phyloP scores from a whole-genome alignment of 2,888 invertebrate species.

The Graphium colonna region DNA sequence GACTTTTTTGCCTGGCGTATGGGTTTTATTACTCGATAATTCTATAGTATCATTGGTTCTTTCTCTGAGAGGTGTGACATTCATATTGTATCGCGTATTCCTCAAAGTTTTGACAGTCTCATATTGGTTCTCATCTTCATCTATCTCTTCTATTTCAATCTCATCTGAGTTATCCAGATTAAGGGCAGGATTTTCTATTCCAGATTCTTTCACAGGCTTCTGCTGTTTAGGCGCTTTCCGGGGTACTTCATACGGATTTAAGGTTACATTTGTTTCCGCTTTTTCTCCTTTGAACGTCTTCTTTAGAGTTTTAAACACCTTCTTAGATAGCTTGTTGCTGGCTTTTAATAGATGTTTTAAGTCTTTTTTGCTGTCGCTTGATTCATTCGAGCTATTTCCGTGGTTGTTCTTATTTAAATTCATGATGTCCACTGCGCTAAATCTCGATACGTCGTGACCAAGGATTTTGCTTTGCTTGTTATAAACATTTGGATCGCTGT shows the following conservation, averaged over 20 bases:
- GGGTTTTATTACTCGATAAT: conserved; percentile 49
- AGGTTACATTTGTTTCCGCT: conserved; percentile 44
- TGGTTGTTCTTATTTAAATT: conserved; percentile 58
- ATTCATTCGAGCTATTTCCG: conserved; percentile 54
- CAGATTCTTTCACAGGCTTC: conserved; percentile 46
- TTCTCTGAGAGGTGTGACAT: conserved; percentile 64
- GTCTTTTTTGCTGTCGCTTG: conserved; percentile 59
- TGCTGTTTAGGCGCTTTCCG: conserved; percentile 58
- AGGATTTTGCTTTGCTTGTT: conserved; percentile 75
- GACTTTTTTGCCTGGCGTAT: conserved; percentile 68
- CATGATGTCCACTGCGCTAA: conserved; percentile 65
- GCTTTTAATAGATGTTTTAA: conserved; percentile 58
- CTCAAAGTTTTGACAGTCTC: conserved; percentile 67
- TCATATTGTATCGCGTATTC: conserved; percentile 66
- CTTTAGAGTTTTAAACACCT: conserved; percentile 66
- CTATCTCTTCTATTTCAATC: conserved; percentile 62
- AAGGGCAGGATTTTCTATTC: conserved; percentile 68
- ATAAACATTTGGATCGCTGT: conserved; percentile 35
- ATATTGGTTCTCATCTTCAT: conserved; percentile 62
- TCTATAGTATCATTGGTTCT: conserved; percentile 48
- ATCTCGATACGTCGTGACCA: conserved; percentile 68
- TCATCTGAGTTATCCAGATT: conserved; percentile 71
- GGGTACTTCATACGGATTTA: conserved; percentile 73
- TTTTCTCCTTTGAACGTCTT: conserved; percentile 70
- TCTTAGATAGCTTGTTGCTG: conserved; percentile 65